Evolutionary conservation across 2,888 invertebrate species (phyloP).

Genomic region (Lymantria dispar): DNA sequence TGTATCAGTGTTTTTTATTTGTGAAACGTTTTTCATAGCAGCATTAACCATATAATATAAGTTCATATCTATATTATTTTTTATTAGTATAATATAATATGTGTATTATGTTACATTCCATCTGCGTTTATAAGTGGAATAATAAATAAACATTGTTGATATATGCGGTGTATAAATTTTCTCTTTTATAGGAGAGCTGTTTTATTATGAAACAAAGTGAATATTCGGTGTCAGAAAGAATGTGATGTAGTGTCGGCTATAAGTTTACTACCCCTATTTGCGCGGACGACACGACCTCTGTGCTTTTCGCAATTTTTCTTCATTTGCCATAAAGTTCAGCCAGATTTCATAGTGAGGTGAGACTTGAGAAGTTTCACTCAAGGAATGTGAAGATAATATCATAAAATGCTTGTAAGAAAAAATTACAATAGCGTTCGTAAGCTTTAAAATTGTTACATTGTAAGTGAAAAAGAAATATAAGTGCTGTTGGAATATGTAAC

Average conservation of each 20-base stretch:
- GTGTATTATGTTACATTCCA: constrained; percentile 3
- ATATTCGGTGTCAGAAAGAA: constrained; percentile 37
- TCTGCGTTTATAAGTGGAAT: background rate
- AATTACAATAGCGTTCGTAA: background rate
- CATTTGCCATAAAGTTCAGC: constrained; percentile 41
- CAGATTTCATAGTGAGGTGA: constrained; percentile 30
- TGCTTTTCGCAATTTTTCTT: constrained; percentile 38
- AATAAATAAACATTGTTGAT: constrained; percentile 1
- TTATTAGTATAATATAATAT: background rate
- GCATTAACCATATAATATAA: no score
- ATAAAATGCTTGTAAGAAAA: background rate
- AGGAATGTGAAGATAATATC: constrained; percentile 24
- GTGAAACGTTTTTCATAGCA: no score
- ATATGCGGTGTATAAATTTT: constrained; percentile 18
- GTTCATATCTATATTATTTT: no score
- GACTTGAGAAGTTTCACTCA: constrained; percentile 26
- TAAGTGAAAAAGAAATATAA: background rate
- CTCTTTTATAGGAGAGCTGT: constrained; percentile 22
- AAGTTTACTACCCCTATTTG: constrained; percentile 36
- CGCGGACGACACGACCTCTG: constrained; percentile 35
- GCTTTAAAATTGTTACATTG: background rate
- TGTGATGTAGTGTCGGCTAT: constrained; percentile 38
- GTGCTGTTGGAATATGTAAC: background rate
- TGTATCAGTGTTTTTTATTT: no score
- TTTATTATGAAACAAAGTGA: constrained; percentile 40